Base-by-base conservation (phyloP, 2,888 invertebrate species). In the Tolmerus cingulatus region DNA sequence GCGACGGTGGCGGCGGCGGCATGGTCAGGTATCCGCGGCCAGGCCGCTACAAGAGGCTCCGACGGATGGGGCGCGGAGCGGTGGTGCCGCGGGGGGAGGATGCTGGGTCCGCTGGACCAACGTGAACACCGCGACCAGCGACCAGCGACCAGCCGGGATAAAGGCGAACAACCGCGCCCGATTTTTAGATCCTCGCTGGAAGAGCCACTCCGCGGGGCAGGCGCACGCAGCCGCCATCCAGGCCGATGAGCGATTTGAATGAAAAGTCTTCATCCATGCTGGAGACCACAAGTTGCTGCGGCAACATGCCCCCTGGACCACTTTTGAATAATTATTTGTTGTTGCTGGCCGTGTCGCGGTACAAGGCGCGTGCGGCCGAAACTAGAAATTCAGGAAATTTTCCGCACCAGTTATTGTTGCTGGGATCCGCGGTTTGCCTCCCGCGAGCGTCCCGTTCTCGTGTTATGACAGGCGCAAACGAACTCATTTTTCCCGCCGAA, bases 391-490 rank as follows among this genome's bases (percentile, higher is more conserved):
- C 89, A 88, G 88, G 89, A 89, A 89, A 89, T 88, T 89, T 89
- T 89, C 89, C 88, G 89, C 89, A 88, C 88, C 88, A 37, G 88
- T 87, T 82, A 74, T 86, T 74, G 66, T 51, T 51, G 51, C 12
- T 66, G 66, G 27, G 66, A 12, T 66, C 27, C 66, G 27, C 23
- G 12, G 40, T 2, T 1, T 2, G 66, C 66, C 27, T 14, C 43
- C 12, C 27, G 30, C 30, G 2, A 30, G 2, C 30, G 2, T 3
- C 30, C 30, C 30, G 2, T 3, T 3, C 30, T 3, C 66, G 27
- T 86, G 89, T 91, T 91, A 90, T 91, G 91, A 91, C 91, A 91
- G 90, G 91, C 91, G 91, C 90, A 91, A 91, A 91, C 90, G 91
- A 91, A 91, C 91, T 91, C 91, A 91, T 91, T 91, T 89, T 88